Evolutionary conservation across 2,797 vertebrate species (phyloP).

Genomic region (Masticophis lateralis): DNA sequence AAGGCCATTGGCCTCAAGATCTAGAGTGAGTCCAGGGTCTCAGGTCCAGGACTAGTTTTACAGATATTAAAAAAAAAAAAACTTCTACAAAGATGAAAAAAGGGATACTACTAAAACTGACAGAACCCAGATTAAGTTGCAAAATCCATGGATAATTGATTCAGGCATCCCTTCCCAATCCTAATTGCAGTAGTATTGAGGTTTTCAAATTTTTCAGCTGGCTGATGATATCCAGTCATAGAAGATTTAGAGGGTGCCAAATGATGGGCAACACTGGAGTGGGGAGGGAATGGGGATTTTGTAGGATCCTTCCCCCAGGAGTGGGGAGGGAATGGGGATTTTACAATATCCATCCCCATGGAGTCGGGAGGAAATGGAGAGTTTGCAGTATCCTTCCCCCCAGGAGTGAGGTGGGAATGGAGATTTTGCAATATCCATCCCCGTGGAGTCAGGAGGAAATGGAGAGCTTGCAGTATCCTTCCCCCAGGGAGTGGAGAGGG

Average conservation of each 20-base stretch:
- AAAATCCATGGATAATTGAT: not conserved
- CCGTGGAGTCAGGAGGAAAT: no score
- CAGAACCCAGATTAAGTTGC: not conserved
- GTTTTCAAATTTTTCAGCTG: not conserved
- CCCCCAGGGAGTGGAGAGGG: no score
- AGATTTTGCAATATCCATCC: no score
- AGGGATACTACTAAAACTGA: not conserved
- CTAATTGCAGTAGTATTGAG: not conserved
- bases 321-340: no score
- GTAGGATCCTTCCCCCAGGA: no score
- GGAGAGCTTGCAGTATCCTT: no score
- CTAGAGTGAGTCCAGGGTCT: slow-evolving; percentile 9
- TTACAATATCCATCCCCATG: no score
- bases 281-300: no score
- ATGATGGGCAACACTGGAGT: not conserved
- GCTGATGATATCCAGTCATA: not conserved
- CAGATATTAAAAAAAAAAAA: not conserved
- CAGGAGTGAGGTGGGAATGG: no score
- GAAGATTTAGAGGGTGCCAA: not conserved
- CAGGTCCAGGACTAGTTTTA: slow-evolving; percentile 24
- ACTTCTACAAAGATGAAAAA: not conserved
- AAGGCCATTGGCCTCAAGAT: slow-evolving; percentile 25
- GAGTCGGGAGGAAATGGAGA: no score
- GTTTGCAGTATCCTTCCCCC: no score
- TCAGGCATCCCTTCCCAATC: not conserved